These are phyloP conservation scores for Sphinx pinastri DNA, from an alignment of 2,888 invertebrate species.

Conservation along the genomic window DNA sequence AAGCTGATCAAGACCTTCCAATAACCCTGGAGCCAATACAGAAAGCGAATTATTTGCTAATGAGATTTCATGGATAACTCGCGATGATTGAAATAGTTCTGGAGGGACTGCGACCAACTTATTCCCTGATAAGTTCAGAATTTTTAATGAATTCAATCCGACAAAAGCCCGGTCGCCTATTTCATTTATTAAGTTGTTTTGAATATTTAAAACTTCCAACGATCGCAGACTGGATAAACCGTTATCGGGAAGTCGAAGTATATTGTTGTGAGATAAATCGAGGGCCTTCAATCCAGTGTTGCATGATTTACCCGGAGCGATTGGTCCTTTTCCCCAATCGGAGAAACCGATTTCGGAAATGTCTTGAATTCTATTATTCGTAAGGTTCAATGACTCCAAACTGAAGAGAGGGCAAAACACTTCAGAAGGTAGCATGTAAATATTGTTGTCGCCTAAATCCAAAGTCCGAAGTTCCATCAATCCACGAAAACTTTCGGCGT, in stretches of 20 bases:
- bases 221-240: conserved; percentile 88
- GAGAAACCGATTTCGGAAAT: conserved; percentile 90
- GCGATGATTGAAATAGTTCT: conserved; percentile 89
- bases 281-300: conserved; percentile 87
- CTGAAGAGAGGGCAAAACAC: conserved; percentile 89
- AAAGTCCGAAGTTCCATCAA: conserved; percentile 87
- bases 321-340: conserved; percentile 87
- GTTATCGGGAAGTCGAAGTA: conserved; percentile 87
- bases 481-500: conserved; percentile 88
- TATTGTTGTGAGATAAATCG: conserved; percentile 89
- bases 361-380: conserved; percentile 91
- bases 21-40: conserved; percentile 89
- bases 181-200: conserved; percentile 90
- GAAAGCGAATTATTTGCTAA: conserved; percentile 92
- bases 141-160: conserved; percentile 87
- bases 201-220: conserved; percentile 87
- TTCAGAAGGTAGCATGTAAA: conserved; percentile 89
- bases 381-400: conserved; percentile 88
- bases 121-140: conserved; percentile 92
- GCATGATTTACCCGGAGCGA: conserved; percentile 88
- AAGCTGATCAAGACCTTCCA: conserved; percentile 89
- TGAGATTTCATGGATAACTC: conserved; percentile 88
- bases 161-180: conserved; percentile 90
- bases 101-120: conserved; percentile 90
- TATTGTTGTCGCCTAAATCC: conserved; percentile 90